Evolutionary conservation across 2,797 vertebrate genomes (phyloP), one percentile per base, ranked within the genome.

Genomic region (Numenius phaeopus): DNA sequence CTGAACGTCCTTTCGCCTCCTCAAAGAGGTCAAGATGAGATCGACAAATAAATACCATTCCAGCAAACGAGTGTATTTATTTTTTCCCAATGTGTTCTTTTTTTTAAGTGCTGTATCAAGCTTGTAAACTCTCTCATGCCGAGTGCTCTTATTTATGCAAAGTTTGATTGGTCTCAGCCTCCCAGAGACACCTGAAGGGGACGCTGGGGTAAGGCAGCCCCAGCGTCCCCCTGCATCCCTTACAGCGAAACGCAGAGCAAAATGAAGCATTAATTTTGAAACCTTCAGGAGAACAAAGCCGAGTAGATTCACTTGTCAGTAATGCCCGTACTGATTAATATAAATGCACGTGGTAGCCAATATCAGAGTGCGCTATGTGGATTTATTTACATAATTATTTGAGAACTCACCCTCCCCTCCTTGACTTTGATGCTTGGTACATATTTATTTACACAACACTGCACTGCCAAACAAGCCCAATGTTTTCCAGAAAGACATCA

Each of bases 341-440:
- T 94, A 95, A 77, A 95, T 73, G 92, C 87, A 94, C 61, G 5
- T 67, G 91, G 96, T 90, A 94, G 96, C 93, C 77, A 91, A 67
- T 90, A 97, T 89, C 90, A 54, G 78, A 96, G 73, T 55, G 62
- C 39, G 17, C 83, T 92, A 20, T 76, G 84, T 73, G 52, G 95
- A 94, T 86, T 87, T 96, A 97, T 98, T 98, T 98, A 94, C 95
- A 97, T 98, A 97, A 97, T 97, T 97, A 95, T 94, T 96, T 83
- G 90, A 93, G 95, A 97, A 92, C 57, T 87, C 47, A 11, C 77
- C 80, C 70, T 90, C 40, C 84, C 42, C 87, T 96, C 69, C 58
- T 96, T 73, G 94, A 87, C 80, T 97, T 94, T 95, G 92, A 94
- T 95, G 87, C 84, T 94, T 58, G 58, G 73, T 96, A 87, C 89